phyloP scores from a whole-genome alignment of 2,888 invertebrate genomes.

The Scrobipalpa atriplicella region DNA sequence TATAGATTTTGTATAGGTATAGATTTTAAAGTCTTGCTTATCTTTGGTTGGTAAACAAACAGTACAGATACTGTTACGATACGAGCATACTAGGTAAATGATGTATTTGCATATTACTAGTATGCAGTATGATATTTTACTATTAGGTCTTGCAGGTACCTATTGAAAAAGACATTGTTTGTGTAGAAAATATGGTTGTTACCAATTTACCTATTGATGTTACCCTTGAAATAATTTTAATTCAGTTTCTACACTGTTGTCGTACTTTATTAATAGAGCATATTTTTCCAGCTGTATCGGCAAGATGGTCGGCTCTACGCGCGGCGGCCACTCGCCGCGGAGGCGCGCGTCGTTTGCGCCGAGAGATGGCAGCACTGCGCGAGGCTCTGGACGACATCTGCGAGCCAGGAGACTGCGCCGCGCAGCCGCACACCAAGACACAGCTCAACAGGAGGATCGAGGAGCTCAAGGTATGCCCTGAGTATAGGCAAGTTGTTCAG shows the following conservation, averaged over 20 bases:
- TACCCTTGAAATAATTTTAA: too few species aligned
- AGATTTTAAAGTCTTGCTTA: too few species aligned
- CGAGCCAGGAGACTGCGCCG: slow-evolving; percentile 83
- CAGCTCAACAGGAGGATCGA: slow-evolving; percentile 75
- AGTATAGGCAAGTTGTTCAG: slow-evolving; percentile 70
- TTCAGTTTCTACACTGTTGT: too few species aligned
- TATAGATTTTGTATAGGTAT: not conserved
- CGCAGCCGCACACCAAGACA: slow-evolving; percentile 77
- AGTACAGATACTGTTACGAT: too few species aligned
- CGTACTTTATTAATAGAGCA: not conserved
- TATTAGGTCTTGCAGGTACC: too few species aligned
- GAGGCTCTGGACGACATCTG: slow-evolving; percentile 84
- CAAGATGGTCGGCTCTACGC: slow-evolving; percentile 76
- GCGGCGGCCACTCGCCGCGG: slow-evolving; percentile 75
- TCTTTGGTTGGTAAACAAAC: too few species aligned
- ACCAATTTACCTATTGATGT: too few species aligned
- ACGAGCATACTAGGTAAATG: too few species aligned
- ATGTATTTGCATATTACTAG: too few species aligned
- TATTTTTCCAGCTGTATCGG: slow-evolving; percentile 64
- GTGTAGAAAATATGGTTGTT: too few species aligned
- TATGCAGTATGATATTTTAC: too few species aligned
- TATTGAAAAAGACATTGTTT: too few species aligned
- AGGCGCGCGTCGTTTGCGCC: slow-evolving; percentile 80
- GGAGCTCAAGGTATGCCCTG: slow-evolving; percentile 65
- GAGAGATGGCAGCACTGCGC: slow-evolving; percentile 83